Percentiles rank a stretch among this genome's conserved stretches.
These are phyloP conservation scores for Phyllotreta striolata DNA, from an alignment of 2,888 invertebrate genomes.

Conservation along the genomic window DNA sequence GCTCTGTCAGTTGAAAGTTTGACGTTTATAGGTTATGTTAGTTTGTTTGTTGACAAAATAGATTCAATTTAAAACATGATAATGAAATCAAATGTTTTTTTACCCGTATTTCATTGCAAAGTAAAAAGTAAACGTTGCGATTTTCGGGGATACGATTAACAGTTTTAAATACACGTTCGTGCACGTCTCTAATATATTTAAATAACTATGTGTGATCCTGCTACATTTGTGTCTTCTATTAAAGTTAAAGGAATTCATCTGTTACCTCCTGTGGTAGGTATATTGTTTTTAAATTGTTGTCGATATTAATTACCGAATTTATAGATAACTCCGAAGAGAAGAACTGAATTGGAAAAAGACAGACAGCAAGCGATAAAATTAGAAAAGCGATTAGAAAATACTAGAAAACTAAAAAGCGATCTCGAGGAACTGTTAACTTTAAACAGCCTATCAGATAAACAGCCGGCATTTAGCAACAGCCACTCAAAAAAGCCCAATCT, in stretches of 20 bases:
- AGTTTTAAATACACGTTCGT: too few species aligned
- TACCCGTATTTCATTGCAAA: too few species aligned
- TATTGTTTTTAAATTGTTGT: constrained; percentile 19
- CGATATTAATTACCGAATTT: constrained; percentile 7
- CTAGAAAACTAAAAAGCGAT: constrained; percentile 59
- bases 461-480: constrained; percentile 31
- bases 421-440: constrained; percentile 45
- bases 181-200: too few species aligned
- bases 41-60: too few species aligned
- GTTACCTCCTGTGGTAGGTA: constrained; percentile 78
- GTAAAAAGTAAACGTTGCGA: too few species aligned
- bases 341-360: constrained; percentile 72
- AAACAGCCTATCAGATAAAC: constrained; percentile 37
- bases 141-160: too few species aligned
- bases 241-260: constrained; percentile 77
- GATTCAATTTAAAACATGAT: too few species aligned
- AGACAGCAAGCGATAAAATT: constrained; percentile 72
- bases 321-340: constrained; percentile 71
- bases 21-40: too few species aligned
- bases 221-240: constrained; percentile 71
- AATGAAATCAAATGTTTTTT: too few species aligned
- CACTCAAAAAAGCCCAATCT: constrained; percentile 43
- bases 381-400: constrained; percentile 66
- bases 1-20: too few species aligned
- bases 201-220: constrained; percentile 10